These are phyloP conservation scores for Nomada flava DNA, from an alignment of 2,888 invertebrate genomes.

Conservation along the genomic window DNA sequence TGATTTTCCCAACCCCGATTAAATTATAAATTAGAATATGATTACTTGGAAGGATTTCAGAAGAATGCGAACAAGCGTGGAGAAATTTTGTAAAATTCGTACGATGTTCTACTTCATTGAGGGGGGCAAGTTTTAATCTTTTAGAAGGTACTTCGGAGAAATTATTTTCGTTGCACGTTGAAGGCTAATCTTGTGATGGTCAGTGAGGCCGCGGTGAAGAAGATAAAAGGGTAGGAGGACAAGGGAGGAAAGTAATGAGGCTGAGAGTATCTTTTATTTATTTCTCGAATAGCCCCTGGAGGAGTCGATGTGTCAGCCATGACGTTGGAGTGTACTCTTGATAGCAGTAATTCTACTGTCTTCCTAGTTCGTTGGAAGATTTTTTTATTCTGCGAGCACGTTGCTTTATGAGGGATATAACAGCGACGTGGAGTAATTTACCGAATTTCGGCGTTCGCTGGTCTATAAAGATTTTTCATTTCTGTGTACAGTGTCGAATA, in stretches of 20 bases:
- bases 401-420: background rate
- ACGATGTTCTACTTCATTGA: no score
- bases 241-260: conserved; percentile 12
- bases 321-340: background rate
- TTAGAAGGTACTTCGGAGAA: conserved; percentile 22
- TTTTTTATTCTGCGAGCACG: background rate
- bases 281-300: background rate
- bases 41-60: no score
- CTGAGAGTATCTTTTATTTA: conserved; percentile 9
- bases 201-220: background rate
- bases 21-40: no score
- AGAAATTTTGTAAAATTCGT: no score
- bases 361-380: background rate
- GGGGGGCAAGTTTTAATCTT: conserved; percentile 3
- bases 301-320: background rate
- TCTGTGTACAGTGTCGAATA: background rate
- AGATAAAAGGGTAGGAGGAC: background rate
- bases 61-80: no score
- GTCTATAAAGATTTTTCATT: background rate
- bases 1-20: no score
- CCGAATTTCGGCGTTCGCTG: no score
- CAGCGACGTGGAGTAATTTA: background rate
- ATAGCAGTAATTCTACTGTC: background rate
- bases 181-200: conserved; percentile 23
- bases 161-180: conserved; percentile 12